Percentiles rank a stretch among this genome's conserved stretches.
phyloP scores from a whole-genome alignment of 2,113 vertebrate species.

The Micronisus gabar region DNA sequence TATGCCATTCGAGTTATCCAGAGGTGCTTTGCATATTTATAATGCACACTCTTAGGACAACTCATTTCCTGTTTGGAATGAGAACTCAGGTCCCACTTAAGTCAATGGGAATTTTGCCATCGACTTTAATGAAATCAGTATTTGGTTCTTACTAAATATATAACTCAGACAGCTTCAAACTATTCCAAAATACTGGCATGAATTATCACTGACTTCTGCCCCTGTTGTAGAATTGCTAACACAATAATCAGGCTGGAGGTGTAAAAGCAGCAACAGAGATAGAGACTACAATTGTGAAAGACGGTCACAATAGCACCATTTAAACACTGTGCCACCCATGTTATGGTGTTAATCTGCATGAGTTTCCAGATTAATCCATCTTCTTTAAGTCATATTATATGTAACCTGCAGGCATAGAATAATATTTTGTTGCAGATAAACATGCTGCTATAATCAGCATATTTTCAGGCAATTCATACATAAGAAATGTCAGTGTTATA shows the following conservation, averaged over 20 bases:
- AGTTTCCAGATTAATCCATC: background rate
- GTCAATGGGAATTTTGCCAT: background rate
- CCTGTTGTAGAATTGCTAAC: background rate
- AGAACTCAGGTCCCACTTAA: background rate
- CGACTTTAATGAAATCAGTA: background rate
- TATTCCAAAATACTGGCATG: background rate
- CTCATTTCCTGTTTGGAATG: background rate
- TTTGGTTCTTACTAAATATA: background rate
- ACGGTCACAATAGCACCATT: background rate
- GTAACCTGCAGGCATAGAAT: background rate
- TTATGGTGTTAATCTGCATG: background rate
- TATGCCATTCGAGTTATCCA: background rate
- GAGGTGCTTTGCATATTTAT: background rate
- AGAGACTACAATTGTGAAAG: background rate
- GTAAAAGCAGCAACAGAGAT: background rate
- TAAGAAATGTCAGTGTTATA: background rate
- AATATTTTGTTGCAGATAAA: background rate
- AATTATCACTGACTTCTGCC: background rate
- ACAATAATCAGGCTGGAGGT: background rate
- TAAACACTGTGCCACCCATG: background rate
- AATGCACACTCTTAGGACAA: background rate
- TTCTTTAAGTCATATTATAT: background rate
- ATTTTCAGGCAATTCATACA: background rate
- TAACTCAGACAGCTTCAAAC: background rate
- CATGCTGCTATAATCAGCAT: background rate